phyloP scores from a whole-genome alignment of 2,888 invertebrate species.

The Gasteruption jaculator region DNA sequence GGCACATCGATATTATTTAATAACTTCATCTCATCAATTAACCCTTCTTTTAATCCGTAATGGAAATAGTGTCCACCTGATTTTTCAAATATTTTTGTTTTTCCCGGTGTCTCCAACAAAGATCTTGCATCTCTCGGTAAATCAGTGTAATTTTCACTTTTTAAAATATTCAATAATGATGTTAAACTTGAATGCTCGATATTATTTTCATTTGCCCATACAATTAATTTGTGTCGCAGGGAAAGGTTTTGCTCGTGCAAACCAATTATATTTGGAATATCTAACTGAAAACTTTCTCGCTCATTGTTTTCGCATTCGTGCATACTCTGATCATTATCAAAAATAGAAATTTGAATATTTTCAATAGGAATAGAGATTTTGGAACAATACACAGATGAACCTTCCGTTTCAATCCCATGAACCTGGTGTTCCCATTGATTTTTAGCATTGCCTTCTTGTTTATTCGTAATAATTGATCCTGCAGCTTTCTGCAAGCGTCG shows the following conservation, averaged over 20 bases:
- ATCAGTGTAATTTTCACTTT: background rate
- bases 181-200: constrained; percentile 1
- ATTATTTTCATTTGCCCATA: background rate
- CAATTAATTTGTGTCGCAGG: background rate
- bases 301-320: background rate
- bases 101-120: background rate
- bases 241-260: background rate
- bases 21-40: no score
- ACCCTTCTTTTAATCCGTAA: no score
- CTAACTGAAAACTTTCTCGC: background rate
- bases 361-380: background rate
- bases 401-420: constrained; percentile 1
- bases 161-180: background rate
- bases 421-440: background rate
- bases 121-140: constrained; percentile 3
- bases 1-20: no score
- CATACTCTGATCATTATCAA: background rate
- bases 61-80: background rate
- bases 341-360: constrained; percentile 2
- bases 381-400: background rate
- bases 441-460: background rate
- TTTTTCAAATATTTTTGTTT: background rate
- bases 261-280: background rate
- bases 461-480: background rate
- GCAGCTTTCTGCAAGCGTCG: no score